phyloP scores from a whole-genome alignment of 2,113 vertebrate genomes.

The Sylvilagus bachmani region DNA sequence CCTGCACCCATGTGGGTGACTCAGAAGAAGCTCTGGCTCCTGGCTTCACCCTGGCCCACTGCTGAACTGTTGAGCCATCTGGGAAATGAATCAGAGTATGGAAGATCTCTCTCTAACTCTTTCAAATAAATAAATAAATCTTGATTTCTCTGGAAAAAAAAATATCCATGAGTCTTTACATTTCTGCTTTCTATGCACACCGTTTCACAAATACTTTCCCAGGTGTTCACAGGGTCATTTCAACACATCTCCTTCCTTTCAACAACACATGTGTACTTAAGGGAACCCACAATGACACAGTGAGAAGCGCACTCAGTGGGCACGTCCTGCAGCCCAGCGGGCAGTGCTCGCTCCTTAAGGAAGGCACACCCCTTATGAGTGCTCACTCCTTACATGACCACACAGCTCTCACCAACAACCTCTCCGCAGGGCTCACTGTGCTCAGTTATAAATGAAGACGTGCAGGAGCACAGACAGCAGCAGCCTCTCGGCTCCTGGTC shows the following conservation, averaged over 20 bases:
- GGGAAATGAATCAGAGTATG: too few relatives aligned
- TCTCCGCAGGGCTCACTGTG: too few relatives aligned
- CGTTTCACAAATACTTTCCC: neutral
- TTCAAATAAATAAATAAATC: too few relatives aligned
- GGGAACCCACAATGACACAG: neutral
- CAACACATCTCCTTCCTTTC: neutral
- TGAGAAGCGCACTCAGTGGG: neutral
- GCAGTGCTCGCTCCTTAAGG: too few relatives aligned
- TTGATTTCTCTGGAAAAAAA: neutral
- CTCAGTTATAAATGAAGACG: neutral
- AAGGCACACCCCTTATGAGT: too few relatives aligned
- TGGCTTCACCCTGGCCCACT: too few relatives aligned
- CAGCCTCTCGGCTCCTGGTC: too few relatives aligned
- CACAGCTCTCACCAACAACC: neutral
- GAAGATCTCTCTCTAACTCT: too few relatives aligned
- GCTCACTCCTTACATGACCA: too few relatives aligned
- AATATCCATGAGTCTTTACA: neutral
- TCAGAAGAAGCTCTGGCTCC: too few relatives aligned
- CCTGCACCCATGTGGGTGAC: too few relatives aligned
- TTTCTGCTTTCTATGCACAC: neutral
- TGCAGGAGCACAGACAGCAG: neutral
- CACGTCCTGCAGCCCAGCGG: neutral
- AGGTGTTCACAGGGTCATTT: neutral
- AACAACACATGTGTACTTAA: neutral
- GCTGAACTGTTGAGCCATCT: too few relatives aligned